Conservation (phyloP, 2,797 vertebrate species). For the Calcarius lapponicus region DNA sequence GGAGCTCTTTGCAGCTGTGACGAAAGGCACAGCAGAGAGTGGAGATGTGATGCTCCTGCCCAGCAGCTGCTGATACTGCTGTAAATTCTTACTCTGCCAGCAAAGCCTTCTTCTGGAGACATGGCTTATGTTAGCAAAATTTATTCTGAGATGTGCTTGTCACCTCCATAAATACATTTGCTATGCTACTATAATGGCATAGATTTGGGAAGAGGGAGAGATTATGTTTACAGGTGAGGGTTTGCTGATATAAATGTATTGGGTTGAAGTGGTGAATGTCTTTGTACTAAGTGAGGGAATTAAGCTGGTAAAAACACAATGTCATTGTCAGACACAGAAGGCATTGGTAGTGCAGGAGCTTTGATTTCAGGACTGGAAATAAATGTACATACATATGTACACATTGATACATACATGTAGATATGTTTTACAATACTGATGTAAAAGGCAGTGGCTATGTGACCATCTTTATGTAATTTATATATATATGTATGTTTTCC, state of each 20-base stretch:
- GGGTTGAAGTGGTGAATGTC: not conserved
- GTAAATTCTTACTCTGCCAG: not conserved
- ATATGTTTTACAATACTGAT: not conserved
- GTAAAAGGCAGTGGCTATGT: too few relatives aligned
- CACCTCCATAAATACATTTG: not conserved
- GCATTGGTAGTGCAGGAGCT: not conserved
- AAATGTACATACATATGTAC: not conserved
- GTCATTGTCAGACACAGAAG: not conserved
- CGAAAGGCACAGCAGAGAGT: not conserved
- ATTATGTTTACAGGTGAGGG: not conserved
- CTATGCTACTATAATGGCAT: not conserved
- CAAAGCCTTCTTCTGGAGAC: not conserved
- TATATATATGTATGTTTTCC: not conserved
- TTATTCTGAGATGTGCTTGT: not conserved
- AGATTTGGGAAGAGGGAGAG: not conserved
- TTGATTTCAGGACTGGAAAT: not conserved
- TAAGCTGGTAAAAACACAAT: not conserved
- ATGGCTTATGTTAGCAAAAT: not conserved
- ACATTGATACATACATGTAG: too few relatives aligned
- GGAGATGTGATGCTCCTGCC: not conserved
- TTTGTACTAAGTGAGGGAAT: not conserved
- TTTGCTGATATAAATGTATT: not conserved
- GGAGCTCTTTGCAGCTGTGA: not conserved
- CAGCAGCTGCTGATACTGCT: not conserved
- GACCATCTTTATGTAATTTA: not conserved